Percentiles rank a stretch among this genome's conserved stretches.
Evolutionary conservation across 1,140 invertebrate genomes (phyloP).

Genomic region (Lepidurus couesii): DNA sequence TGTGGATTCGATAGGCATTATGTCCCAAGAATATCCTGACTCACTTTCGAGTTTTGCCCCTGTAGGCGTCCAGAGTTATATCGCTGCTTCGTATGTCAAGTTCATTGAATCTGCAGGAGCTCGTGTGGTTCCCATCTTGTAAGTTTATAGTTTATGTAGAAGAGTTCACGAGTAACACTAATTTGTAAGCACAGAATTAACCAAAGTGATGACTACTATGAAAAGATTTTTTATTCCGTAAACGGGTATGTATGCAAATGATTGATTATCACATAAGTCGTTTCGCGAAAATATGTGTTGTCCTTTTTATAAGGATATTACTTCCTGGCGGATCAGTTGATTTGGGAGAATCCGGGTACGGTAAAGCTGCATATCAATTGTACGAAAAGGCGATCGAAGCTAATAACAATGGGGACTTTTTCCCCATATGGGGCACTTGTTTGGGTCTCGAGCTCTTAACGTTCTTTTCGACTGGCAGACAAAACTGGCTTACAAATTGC

Average conservation of each 20-base stretch:
- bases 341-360: constrained; percentile 57
- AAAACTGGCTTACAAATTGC: constrained; percentile 56
- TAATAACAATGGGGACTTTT: constrained; percentile 66
- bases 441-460: constrained; percentile 80
- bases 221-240: constrained; percentile 44
- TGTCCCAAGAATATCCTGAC: constrained; percentile 40
- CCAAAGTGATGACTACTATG: constrained; percentile 45
- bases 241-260: constrained; percentile 45
- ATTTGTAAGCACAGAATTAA: constrained; percentile 41
- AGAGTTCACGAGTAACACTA: background rate
- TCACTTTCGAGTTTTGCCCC: constrained; percentile 25
- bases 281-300: background rate
- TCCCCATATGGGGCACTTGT: constrained; percentile 83
- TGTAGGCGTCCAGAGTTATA: constrained; percentile 50
- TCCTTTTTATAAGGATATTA: constrained; percentile 52
- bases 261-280: background rate
- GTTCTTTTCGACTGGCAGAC: constrained; percentile 56
- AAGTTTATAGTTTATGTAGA: constrained; percentile 37
- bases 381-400: constrained; percentile 55
- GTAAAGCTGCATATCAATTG: constrained; percentile 62
- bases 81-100: constrained; percentile 81
- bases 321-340: constrained; percentile 62
- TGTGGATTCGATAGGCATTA: constrained; percentile 38
- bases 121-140: constrained; percentile 76
- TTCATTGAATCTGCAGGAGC: constrained; percentile 74